Conservation (phyloP, 1,140 invertebrate genomes). For the Eupristina koningsbergeri region DNA sequence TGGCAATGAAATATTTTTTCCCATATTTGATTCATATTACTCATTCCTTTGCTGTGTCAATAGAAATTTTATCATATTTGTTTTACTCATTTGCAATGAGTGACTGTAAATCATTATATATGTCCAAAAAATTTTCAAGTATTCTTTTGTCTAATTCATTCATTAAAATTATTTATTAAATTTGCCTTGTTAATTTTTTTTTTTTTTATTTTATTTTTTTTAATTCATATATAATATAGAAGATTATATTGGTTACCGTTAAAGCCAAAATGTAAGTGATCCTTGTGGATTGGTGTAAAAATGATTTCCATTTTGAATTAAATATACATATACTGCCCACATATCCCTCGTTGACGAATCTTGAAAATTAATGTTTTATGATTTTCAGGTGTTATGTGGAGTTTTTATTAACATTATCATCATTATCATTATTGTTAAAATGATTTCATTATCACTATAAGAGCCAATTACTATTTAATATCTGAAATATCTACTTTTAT, state of each 20-base stretch:
- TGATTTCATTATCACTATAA: neutral
- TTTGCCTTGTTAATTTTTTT: neutral
- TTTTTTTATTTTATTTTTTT: neutral
- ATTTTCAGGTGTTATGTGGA: conserved; percentile 9
- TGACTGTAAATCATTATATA: conserved; percentile 29
- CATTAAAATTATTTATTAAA: no score
- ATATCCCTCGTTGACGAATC: neutral
- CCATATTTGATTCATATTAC: neutral
- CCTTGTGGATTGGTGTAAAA: no score
- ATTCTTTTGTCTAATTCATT: conserved; percentile 10
- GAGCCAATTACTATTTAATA: neutral
- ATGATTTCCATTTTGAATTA: conserved; percentile 1
- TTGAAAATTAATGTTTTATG: conserved; percentile 39
- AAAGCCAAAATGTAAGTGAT: neutral
- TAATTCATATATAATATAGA: neutral
- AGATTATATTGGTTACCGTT: neutral
- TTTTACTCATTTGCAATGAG: conserved; percentile 30
- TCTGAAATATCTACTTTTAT: conserved; percentile 10
- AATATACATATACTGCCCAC: no score
- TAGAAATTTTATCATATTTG: conserved; percentile 3
- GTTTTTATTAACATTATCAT: neutral
- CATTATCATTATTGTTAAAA: neutral
- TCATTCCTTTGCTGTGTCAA: conserved; percentile 1
- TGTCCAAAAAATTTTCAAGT: conserved; percentile 27
- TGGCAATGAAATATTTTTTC: conserved; percentile 39